Evolutionary conservation across 2,113 vertebrate genomes (phyloP), one percentile per base, ranked within the genome.

Genomic region (Propithecus coquereli): DNA sequence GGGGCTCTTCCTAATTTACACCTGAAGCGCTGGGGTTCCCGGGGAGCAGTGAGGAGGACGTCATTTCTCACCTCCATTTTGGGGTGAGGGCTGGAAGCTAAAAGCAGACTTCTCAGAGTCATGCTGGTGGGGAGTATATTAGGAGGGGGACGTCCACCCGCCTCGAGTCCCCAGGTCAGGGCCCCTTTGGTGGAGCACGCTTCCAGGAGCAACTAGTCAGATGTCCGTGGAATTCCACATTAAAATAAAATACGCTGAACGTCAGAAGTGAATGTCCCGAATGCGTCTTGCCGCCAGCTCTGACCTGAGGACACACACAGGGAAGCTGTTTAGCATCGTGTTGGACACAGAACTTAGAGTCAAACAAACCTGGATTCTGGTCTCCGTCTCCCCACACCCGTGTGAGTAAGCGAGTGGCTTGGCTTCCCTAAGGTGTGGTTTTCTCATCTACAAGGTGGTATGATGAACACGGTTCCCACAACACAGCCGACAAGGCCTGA

Each of bases 361-460:
- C n/a, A 57, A 16, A 77, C 2, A 27, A 61, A 23, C 27, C 84
- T 12, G 57, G n/a, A 0, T 18, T 20, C 32, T 0, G 43, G 43
- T 50, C 54, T 81, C 63, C 8, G 43, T 0, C 0, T 12, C 4
- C 11, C 8, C 2, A 6, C 0, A 0, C 3, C 8, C 11, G 47
- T 0, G 23, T 4, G 14, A 11, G 18, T 7, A 30, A 43, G 37
- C 16, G 25, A 54, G 50, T 9, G 22, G n/a, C 68, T 8, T 30
- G 45, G 16, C 30, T 3, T 37, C 40, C 14, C 10, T 8, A 9
- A 1, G 34, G 18, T 27, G 25, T 6, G 0, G 47, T 4, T 2
- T 74, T 54, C 40, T 27, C 86, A 3, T 47, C 77, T 66, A 1
- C 45, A 14, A 20, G 32, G 4, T 0, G 17, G 12, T 13, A 20